Evolutionary conservation across 2,888 invertebrate species (phyloP), one percentile per base, ranked within the genome.

Genomic region (Dasysyrphus albostriatus): DNA sequence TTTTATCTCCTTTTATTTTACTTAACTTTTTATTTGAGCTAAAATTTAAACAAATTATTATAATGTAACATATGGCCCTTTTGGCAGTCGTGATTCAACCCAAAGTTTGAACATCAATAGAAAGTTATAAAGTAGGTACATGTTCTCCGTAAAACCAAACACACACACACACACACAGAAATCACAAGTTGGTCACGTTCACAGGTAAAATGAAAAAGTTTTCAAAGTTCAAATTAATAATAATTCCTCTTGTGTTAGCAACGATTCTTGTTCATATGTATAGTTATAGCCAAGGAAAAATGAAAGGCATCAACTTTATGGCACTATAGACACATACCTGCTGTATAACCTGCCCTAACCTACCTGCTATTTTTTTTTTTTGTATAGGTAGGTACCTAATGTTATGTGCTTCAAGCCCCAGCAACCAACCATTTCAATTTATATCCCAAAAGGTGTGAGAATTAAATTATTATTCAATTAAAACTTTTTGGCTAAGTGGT

Each of bases 401-500:
- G 12, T 10, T 42, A 42, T 39, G 14, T 39, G 39, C 14, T 39
- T 39, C 39, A 51, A 69, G 2, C 6, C n/a, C 7, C 29, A 54
- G 14, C 54, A 9, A 9, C 12, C 34, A 51, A 47, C 54, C 54
- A 69, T 54, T 69, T 69, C 54, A 69, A 69, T 69, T 69, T 69
- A 69, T 69, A 69, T 44, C 56, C 61, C 47, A 44, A 85, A 85
- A 85, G 87, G 87, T 87, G 87, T 83, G 87, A 83, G 87, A 83
- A 87, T 87, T 79, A 87, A 87, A 87, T 82, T 87, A 87, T 87
- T 87, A 87, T 87, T 87, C 87, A 87, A 87, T 87, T 87, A 87
- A 87, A 87, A 87, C 72, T 87, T 87, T 83, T 72, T 42, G 74
- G 78, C 83, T 78, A 87, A 87, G 82, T 85, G 81, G 77, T 73